phyloP scores from a whole-genome alignment of 2,888 invertebrate genomes.

The Cremastobaeus sp. region DNA sequence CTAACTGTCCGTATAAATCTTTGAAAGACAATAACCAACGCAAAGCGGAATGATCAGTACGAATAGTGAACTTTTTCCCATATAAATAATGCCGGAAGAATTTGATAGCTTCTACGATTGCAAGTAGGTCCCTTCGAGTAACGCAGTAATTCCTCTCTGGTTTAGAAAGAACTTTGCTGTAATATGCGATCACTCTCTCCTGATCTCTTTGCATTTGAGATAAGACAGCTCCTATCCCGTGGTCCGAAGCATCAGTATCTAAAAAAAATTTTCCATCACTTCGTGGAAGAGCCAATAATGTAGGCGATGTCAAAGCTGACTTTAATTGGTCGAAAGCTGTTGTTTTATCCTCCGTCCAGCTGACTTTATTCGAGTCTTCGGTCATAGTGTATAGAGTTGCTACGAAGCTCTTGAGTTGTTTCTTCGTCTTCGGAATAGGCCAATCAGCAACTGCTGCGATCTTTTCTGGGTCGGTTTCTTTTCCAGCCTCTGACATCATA shows the following conservation, averaged over 20 bases:
- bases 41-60: background rate
- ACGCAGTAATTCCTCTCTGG: conserved; percentile 63
- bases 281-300: too few species aligned
- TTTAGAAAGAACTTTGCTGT: conserved; percentile 35
- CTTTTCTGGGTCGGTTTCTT: conserved; percentile 14
- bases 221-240: conserved; percentile 49
- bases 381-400: background rate
- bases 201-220: conserved; percentile 54
- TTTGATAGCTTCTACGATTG: background rate
- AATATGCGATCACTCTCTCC: conserved; percentile 64
- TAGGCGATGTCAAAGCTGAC: background rate
- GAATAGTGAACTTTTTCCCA: background rate
- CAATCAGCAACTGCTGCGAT: background rate
- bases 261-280: conserved; percentile 21
- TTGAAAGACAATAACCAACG: background rate
- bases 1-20: conserved; percentile 67
- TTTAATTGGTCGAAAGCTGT: background rate
- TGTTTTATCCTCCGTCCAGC: too few species aligned
- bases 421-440: conserved; percentile 1
- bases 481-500: conserved; percentile 34
- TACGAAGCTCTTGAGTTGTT: conserved; percentile 2
- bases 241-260: conserved; percentile 50
- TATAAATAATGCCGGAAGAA: background rate
- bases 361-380: too few species aligned
- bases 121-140: conserved; percentile 64